Conservation (phyloP, 2,888 invertebrate species). For the Macaria liturata region DNA sequence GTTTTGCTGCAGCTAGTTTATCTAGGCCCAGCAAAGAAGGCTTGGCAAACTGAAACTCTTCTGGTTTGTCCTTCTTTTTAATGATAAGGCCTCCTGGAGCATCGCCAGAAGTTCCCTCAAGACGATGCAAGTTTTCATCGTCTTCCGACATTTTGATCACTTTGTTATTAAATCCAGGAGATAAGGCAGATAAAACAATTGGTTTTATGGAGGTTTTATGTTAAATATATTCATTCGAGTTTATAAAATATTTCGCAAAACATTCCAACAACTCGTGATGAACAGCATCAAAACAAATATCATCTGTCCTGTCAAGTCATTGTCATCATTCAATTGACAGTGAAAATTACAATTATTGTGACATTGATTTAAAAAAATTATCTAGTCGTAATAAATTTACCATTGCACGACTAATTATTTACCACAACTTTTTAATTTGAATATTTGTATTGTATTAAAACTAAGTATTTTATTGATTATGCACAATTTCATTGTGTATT, state of each 20-base stretch:
- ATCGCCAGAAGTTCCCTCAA: conserved; percentile 86
- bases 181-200: too few relatives aligned
- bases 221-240: conserved; percentile 10
- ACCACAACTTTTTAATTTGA: too few relatives aligned
- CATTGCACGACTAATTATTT: too few relatives aligned
- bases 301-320: neutral
- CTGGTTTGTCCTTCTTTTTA: conserved; percentile 83
- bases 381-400: too few relatives aligned
- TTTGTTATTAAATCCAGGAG: too few relatives aligned
- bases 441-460: too few relatives aligned
- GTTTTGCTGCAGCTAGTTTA: conserved; percentile 90
- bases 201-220: conserved; percentile 12
- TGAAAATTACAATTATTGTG: neutral
- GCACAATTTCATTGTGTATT: too few relatives aligned
- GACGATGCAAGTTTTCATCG: conserved; percentile 86
- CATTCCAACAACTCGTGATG: conserved; percentile 11
- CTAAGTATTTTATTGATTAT: too few relatives aligned
- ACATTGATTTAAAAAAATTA: neutral
- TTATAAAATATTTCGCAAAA: conserved; percentile 16
- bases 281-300: conserved; percentile 10
- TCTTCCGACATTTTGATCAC: conserved; percentile 61
- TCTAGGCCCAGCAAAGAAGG: conserved; percentile 92
- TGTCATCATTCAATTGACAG: neutral
- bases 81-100: conserved; percentile 89
- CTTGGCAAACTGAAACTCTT: conserved; percentile 90